Percentiles rank a stretch among this genome's conserved stretches.
These are phyloP conservation scores for Drosophila limbata DNA, from an alignment of 2,888 invertebrate genomes.

Conservation along the genomic window DNA sequence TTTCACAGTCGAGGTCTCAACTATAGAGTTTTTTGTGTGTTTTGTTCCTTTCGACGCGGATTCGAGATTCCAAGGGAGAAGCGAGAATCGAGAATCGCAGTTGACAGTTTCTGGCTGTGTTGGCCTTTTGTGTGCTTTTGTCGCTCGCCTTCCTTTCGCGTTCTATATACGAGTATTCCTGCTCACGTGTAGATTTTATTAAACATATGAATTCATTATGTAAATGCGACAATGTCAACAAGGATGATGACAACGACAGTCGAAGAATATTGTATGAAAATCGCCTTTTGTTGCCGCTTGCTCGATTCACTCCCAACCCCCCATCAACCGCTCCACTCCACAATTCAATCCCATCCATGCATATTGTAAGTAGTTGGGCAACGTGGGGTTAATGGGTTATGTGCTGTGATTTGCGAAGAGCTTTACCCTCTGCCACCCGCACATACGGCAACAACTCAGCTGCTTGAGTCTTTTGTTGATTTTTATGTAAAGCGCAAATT, in stretches of 20 bases:
- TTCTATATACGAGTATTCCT: conserved; percentile 44
- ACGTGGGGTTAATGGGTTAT: conserved; percentile 74
- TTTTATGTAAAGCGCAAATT: conserved; percentile 76
- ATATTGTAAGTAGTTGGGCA: conserved; percentile 58
- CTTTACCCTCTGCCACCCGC: conserved; percentile 1
- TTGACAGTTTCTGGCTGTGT: conserved; percentile 10
- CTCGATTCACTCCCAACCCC: conserved; percentile 16
- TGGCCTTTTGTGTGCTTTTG: conserved; percentile 42
- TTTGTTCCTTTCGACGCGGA: conserved; percentile 21
- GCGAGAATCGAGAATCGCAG: conserved; percentile 19
- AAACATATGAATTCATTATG: conserved; percentile 83
- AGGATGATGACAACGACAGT: conserved; percentile 21
- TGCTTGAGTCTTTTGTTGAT: conserved; percentile 60
- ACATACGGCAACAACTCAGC: conserved; percentile 18
- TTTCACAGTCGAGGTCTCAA: not conserved
- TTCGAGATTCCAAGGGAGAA: conserved; percentile 29
- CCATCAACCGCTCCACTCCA: not conserved
- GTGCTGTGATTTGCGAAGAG: conserved; percentile 73
- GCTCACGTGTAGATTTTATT: conserved; percentile 79
- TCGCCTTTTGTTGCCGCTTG: conserved; percentile 53
- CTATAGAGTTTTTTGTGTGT: not conserved
- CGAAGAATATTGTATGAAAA: conserved; percentile 70
- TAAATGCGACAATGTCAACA: conserved; percentile 60
- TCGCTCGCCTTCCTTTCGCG: conserved; percentile 7
- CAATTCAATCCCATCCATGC: not conserved